Base-by-base conservation (phyloP, 2,797 vertebrate genomes). In the Scarus forsteni region DNA sequence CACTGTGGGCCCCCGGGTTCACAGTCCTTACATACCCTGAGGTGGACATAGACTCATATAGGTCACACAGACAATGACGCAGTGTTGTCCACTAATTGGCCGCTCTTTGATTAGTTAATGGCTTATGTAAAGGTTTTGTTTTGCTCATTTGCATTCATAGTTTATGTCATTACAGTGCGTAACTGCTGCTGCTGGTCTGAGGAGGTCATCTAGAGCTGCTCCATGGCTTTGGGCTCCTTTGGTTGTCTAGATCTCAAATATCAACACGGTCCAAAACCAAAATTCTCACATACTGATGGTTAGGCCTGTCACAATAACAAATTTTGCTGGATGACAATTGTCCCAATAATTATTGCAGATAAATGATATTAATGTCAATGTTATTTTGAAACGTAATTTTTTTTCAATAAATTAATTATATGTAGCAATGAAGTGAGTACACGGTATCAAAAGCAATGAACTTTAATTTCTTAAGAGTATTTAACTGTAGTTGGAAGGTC, bases 1-100 rank as follows among this genome's bases (percentile, higher is more conserved):
- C 36, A 50, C 27, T 50, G 9, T 12, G 1, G 27, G 42, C 8
- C 15, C 11, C 6, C 3, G 34, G 7, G 35, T 51, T n/a, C 18
- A 61, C 16, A 42, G 68, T 35, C n/a, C 65, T 64, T n/a, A 8
- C 8, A n/a, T 53, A 3, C 15, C 2, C 10, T 36, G 11, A 12
- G 10, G 42, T 50, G 53, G n/a, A 8, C n/a, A 45, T 15, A 40
- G 42, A 53, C 61, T 13, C 27, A 79, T 70, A 39, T 75, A 65
- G 75, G 81, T 86, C 68, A 80, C 10, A 36, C 45, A 61, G 13
- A 79, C 80, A 73, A 77, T 66, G 73, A 61, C 66, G 14, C 53
- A 62, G 40, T 77, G 79, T 73, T 70, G 52, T 38, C 56, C 50
- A n/a, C 39, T 67, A 67, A 79, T 49, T 73, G 44, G 53, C 39